Evolutionary conservation across 2,797 vertebrate genomes (phyloP).

Genomic region (Euthynnus affinis): DNA sequence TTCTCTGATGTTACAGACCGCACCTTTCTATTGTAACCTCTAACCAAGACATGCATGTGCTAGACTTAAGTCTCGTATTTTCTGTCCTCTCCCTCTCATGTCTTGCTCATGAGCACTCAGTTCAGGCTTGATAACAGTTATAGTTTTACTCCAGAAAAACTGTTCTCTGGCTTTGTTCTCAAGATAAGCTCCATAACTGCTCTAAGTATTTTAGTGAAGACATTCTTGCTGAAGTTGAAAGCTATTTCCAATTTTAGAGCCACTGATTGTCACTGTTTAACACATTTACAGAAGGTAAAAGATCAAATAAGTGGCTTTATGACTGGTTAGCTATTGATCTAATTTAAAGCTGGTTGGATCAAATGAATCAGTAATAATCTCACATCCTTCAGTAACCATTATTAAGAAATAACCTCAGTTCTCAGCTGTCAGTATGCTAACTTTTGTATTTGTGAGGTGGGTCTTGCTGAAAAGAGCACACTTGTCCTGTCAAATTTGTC

Average conservation of each 20-base stretch:
- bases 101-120: slow-evolving; percentile 30
- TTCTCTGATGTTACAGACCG: slow-evolving; percentile 38
- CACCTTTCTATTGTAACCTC: slow-evolving; percentile 61
- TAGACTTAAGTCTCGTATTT: slow-evolving; percentile 51
- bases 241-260: background rate
- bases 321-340: background rate
- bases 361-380: background rate
- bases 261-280: background rate
- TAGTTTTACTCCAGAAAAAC: slow-evolving; percentile 6
- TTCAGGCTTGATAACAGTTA: slow-evolving; percentile 40
- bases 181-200: background rate
- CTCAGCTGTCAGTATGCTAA: background rate
- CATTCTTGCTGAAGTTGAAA: background rate
- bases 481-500: background rate
- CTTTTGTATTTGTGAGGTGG: background rate
- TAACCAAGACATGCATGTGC: slow-evolving; percentile 66
- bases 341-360: background rate
- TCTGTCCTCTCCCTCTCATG: slow-evolving; percentile 48
- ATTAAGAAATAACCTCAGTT: background rate
- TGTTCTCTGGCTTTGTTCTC: background rate
- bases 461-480: background rate
- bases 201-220: background rate
- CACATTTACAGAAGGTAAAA: background rate
- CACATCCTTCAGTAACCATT: background rate
- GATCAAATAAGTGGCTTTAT: background rate